Evolutionary conservation across 2,113 vertebrate species (phyloP), one percentile per base, ranked within the genome.

Genomic region (Opisthocomus hoazin): DNA sequence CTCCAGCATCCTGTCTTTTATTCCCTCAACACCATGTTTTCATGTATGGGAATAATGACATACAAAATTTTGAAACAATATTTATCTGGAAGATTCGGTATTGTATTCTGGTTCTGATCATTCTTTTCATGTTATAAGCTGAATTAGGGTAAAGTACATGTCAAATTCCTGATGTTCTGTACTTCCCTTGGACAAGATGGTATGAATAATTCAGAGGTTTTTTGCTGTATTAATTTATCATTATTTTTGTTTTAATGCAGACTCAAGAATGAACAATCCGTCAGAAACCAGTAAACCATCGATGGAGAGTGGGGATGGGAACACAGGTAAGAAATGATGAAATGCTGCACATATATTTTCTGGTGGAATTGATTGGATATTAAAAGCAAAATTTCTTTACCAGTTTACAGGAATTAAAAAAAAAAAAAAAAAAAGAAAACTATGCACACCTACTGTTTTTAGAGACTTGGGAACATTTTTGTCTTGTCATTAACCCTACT

Each of bases 211-310:
- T 43, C 51, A 12, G 12, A 27, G 3, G 3, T 45, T 48, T 75
- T 76, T 64, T 65, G 11, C 60, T 15, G 20, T 86, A 39, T 93
- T 74, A 36, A 5, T 57, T 71, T 69, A 83, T 92, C 43, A 76
- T 87, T 90, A 48, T 78, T 87, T 98, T 96, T 98, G 63, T 90
- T 98, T 96, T 95, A 65, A 98, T 98, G 89, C 98, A 99, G 99
- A 99, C 98, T 99, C 98, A 97, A 99, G 98, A 99, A 99, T 99
- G 99, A 99, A 98, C 98, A 99, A 99, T 99, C 99, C 98, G 97
- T 99, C 99, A 98, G 99, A 99, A 98, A 98, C 97, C 96, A 98
- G 98, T 99, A 99, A 99, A 99, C 98, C 99, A 97, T 98, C 99
- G 96, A 98, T 99, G 99, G 99, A 99, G 97, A 99, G 98, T 93